A percentile compares a stretch with the other conserved stretches of the same genome.
Conservation (phyloP, 2,888 invertebrate genomes). For the Erebia ligea region DNA sequence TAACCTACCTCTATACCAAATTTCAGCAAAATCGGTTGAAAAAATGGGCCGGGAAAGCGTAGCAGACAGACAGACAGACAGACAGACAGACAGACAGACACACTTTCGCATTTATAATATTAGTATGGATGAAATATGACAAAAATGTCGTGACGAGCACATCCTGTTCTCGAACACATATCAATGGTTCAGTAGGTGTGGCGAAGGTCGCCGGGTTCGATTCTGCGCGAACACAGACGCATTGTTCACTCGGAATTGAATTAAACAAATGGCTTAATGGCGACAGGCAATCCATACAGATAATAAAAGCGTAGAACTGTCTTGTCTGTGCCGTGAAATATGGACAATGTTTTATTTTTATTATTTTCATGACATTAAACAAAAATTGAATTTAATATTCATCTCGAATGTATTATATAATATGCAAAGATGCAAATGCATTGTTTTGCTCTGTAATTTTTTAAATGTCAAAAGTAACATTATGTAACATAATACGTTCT, state of each 20-base stretch:
- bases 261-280: slow-evolving; percentile 36
- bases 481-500: no score
- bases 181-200: slow-evolving; percentile 66
- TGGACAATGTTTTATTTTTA: not conserved
- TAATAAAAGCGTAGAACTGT: slow-evolving; percentile 20
- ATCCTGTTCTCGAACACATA: slow-evolving; percentile 64
- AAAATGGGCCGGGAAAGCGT: no score
- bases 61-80: no score
- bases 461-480: not conserved
- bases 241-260: slow-evolving; percentile 42
- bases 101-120: no score
- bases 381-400: not conserved
- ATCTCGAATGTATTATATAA: not conserved
- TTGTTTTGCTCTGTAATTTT: not conserved
- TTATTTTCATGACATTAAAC: not conserved
- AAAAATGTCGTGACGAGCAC: slow-evolving; percentile 63
- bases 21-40: no score
- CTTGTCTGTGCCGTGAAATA: slow-evolving; percentile 6
- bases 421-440: not conserved
- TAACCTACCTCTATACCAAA: no score
- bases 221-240: slow-evolving; percentile 49
- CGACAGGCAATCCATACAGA: slow-evolving; percentile 29
- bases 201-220: slow-evolving; percentile 67
- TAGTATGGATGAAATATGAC: slow-evolving; percentile 53
- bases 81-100: no score